phyloP scores from a whole-genome alignment of 2,113 vertebrate species.

The Sigmodon hispidus region DNA sequence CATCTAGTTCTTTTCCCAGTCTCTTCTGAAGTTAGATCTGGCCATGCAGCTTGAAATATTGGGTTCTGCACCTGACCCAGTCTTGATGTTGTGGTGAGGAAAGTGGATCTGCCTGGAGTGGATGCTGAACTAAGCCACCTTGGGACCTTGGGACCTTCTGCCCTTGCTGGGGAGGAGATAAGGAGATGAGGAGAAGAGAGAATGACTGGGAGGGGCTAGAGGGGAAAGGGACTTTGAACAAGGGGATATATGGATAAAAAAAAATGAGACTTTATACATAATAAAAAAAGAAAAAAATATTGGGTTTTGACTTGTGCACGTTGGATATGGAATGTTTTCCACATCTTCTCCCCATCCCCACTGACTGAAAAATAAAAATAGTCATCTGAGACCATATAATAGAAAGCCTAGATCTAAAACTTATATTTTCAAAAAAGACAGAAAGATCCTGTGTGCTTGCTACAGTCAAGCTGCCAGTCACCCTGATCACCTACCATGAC shows the following conservation, averaged over 20 bases:
- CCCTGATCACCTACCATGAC: not conserved
- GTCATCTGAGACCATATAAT: not conserved
- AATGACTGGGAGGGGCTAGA: too few relatives aligned
- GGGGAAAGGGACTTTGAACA: too few relatives aligned
- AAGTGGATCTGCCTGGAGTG: too few relatives aligned
- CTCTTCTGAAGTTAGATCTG: not conserved
- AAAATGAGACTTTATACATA: too few relatives aligned
- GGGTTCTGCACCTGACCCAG: too few relatives aligned
- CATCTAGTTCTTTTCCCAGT: not conserved
- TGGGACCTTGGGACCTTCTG: too few relatives aligned
- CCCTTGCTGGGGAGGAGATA: too few relatives aligned
- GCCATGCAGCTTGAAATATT: not conserved
- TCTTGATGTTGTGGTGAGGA: too few relatives aligned
- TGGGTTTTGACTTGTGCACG: not conserved
- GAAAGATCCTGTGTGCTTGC: not conserved
- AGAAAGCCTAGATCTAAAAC: not conserved
- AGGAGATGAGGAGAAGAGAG: too few relatives aligned
- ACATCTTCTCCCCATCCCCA: not conserved
- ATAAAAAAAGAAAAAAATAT: too few relatives aligned
- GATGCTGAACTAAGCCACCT: too few relatives aligned
- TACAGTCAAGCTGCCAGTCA: not conserved
- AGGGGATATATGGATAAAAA: too few relatives aligned
- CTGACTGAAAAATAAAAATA: conserved; percentile 10
- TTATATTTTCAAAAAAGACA: not conserved
- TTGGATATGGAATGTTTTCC: not conserved